Percentiles rank a stretch among this genome's conserved stretches.
Evolutionary conservation across 2,113 vertebrate genomes (phyloP).

Genomic region (Prinia subflava): DNA sequence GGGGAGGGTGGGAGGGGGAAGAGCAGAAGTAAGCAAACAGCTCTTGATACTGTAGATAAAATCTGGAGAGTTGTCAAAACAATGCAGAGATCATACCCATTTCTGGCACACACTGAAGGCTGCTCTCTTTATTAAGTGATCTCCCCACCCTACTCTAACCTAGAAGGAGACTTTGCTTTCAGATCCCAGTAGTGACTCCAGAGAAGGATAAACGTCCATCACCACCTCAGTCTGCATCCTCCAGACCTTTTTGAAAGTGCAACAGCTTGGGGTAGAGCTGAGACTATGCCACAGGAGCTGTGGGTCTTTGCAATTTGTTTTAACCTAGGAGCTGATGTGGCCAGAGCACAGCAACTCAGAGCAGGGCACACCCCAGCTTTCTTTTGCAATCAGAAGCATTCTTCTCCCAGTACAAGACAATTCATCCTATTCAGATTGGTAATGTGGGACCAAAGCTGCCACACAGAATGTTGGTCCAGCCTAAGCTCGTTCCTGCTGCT

Average conservation of each 20-base stretch:
- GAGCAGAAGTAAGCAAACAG: neutral
- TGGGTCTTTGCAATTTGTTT: neutral
- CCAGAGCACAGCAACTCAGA: neutral
- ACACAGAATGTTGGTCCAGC: neutral
- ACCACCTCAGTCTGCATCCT: neutral
- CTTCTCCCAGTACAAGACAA: neutral
- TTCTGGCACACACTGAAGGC: neutral
- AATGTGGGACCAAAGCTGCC: neutral
- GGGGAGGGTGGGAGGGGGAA: fast-evolving
- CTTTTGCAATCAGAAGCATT: neutral
- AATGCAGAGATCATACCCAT: neutral
- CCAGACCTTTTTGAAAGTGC: neutral
- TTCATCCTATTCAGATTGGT: neutral
- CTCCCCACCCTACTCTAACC: neutral
- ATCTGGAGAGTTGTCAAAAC: neutral
- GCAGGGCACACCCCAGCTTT: neutral
- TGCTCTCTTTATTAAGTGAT: neutral
- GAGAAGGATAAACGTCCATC: neutral
- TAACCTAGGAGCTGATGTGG: neutral
- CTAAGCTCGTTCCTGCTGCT: neutral
- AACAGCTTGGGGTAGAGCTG: neutral
- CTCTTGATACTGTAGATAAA: neutral
- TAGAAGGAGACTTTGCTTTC: neutral
- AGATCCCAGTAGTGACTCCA: neutral
- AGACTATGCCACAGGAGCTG: fast-evolving